A percentile compares a stretch with the other conserved stretches of the same genome.
These are phyloP conservation scores for Rhombomys opimus DNA, from an alignment of 2,113 vertebrate genomes.

Conservation along the genomic window DNA sequence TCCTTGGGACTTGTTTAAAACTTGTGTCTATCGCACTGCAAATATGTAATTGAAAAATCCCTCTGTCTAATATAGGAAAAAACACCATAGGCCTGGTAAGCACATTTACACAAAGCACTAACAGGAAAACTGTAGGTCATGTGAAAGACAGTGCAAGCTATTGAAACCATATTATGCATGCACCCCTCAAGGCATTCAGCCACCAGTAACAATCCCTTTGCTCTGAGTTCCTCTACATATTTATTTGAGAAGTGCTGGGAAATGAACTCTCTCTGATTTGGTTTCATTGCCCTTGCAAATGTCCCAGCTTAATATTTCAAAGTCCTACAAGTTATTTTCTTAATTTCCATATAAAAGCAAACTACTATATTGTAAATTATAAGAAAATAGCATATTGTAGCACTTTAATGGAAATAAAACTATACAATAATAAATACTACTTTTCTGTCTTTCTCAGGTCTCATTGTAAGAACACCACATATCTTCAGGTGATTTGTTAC, in stretches of 20 bases:
- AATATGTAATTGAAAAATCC: not conserved
- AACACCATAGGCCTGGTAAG: not conserved
- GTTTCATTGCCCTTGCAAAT: conserved; percentile 49
- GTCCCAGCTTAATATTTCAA: conserved; percentile 46
- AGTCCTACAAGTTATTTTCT: not conserved
- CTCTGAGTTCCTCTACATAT: conserved; percentile 30
- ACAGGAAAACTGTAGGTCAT: conserved; percentile 22
- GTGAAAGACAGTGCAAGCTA: not conserved
- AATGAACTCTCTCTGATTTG: conserved; percentile 28
- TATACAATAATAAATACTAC: not conserved
- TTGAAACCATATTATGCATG: conserved; percentile 19
- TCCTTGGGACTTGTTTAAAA: not conserved
- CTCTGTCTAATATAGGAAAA: not conserved
- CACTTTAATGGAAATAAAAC: conserved; percentile 27
- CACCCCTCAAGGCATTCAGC: not conserved
- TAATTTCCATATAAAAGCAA: not conserved
- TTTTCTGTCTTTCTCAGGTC: not conserved
- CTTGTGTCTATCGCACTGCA: not conserved
- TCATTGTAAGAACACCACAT: not conserved
- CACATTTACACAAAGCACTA: conserved; percentile 32
- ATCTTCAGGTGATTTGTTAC: not conserved
- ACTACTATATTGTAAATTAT: not conserved
- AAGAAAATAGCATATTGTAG: not conserved
- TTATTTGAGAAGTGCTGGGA: conserved; percentile 35
- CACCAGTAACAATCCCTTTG: conserved; percentile 43